phyloP scores from a whole-genome alignment of 2,113 vertebrate species.

The Capricornis sumatraensis region DNA sequence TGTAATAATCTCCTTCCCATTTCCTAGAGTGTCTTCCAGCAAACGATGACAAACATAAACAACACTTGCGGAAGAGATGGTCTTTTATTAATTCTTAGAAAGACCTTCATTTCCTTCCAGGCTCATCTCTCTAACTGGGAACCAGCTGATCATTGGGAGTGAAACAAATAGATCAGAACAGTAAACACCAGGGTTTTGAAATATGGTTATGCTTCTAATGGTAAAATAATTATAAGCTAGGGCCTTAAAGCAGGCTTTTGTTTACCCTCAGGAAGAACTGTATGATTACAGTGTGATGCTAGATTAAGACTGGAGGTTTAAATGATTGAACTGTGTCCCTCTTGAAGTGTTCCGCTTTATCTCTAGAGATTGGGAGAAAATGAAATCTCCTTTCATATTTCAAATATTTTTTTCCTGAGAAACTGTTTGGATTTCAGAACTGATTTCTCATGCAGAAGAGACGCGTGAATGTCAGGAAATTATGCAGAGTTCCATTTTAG shows the following conservation, averaged over 20 bases:
- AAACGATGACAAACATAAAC: slow-evolving; percentile 77
- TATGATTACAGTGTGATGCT: neutral
- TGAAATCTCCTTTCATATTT: slow-evolving; percentile 25
- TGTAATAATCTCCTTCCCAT: slow-evolving; percentile 69
- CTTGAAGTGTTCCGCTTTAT: slow-evolving; percentile 32
- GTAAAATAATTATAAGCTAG: slow-evolving; percentile 71
- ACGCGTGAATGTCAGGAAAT: neutral
- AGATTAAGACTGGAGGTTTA: slow-evolving; percentile 25
- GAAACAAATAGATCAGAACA: slow-evolving; percentile 76
- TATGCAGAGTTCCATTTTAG: slow-evolving; percentile 3
- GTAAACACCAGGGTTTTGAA: slow-evolving; percentile 72
- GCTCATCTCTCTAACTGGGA: slow-evolving; percentile 54
- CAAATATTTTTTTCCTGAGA: neutral
- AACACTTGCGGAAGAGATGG: slow-evolving; percentile 69
- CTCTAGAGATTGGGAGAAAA: slow-evolving; percentile 20
- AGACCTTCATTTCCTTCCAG: slow-evolving; percentile 74
- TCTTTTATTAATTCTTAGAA: slow-evolving; percentile 69
- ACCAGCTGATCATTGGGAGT: slow-evolving; percentile 67
- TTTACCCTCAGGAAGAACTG: slow-evolving; percentile 75
- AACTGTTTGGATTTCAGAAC: neutral
- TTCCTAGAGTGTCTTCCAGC: slow-evolving; percentile 69
- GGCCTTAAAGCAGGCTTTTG: slow-evolving; percentile 72
- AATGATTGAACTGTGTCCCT: neutral
- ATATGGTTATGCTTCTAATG: slow-evolving; percentile 71
- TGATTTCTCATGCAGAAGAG: neutral